Evolutionary conservation across 2,113 vertebrate genomes (phyloP), one percentile per base, ranked within the genome.

Genomic region (Scomber japonicus): DNA sequence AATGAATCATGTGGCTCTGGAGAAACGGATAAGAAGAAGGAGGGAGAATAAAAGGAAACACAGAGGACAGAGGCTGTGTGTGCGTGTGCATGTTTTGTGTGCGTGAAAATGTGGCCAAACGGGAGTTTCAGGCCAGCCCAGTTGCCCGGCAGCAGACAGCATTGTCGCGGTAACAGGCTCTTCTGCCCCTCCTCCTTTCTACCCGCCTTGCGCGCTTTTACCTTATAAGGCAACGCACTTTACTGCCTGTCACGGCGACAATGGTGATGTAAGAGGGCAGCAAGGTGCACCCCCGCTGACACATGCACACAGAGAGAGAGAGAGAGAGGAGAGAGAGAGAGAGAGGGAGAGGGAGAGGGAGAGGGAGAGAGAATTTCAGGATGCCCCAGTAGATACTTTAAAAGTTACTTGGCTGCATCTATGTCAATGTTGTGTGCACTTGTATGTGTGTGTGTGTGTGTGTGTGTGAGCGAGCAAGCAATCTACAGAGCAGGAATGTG

Each of bases 201-300:
- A 81, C 78, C 70, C 68, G 68, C 81, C 69, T 76, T 7, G 65
- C 77, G 4, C 17, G 40, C 78, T 92, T 92, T 93, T 90, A 88
- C 94, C 94, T 92, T 94, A 94, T 93, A 95, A 95, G 94, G 94
- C 75, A 91, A 92, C 50, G 11, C 70, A 82, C 69, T 89, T 82
- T 83, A 91, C 78, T 75, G 90, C 67, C 75, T 86, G 88, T 93
- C 90, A 83, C 81, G 0, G 85, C 30, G 82, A 94, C 87, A 86
- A 84, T 49, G 16, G 80, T 93, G 93, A 93, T 88, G 91, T 75
- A 91, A 94, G 72, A 87, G 79, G 80, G 79, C 53, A 57, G 78
- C 71, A 87, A 93, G 89, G 88, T 91, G 87, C 86, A 83, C 66
- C 61, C 71, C 76, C n/a, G 12, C 51, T 50, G 31, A 74, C 59